These are phyloP conservation scores for Bolinopsis microptera DNA, from an alignment of 37 sponge, comb jelly and placozoan species.

Conservation along the genomic window DNA sequence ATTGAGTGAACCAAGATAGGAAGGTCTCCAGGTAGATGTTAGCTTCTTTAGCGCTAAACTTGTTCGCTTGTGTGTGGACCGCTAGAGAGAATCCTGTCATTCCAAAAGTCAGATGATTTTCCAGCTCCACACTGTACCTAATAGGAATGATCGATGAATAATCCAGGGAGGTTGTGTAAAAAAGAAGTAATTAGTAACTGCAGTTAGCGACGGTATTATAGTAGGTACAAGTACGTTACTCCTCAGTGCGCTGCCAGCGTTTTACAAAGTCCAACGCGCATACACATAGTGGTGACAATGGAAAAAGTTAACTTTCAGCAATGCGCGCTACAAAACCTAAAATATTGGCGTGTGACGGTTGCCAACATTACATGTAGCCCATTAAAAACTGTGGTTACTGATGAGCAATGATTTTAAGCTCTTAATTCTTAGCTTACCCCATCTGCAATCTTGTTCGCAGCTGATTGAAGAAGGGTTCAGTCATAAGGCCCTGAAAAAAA, in stretches of 20 bases:
- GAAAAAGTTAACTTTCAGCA: background rate
- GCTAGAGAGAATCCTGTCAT: constrained; percentile 77
- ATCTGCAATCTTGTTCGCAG: constrained; percentile 27
- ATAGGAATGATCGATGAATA: background rate
- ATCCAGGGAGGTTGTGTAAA: background rate
- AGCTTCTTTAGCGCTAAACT: constrained; percentile 39
- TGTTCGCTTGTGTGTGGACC: constrained; percentile 75
- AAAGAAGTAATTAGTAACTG: background rate
- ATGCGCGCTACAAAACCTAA: constrained; percentile 38
- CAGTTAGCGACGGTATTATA: no score
- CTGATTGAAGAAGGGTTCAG: constrained; percentile 31
- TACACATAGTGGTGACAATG: constrained; percentile 7
- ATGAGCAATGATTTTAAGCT: no score
- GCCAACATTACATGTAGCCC: no score
- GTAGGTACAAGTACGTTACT: no score
- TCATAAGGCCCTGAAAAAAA: constrained; percentile 15
- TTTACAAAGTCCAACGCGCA: background rate
- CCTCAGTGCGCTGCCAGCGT: background rate
- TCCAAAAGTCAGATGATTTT: constrained; percentile 70
- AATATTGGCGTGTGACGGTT: background rate
- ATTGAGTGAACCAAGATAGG: background rate
- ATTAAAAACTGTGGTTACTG: no score
- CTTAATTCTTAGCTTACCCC: background rate
- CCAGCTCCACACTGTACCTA: constrained; percentile 74
- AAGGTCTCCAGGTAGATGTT: constrained; percentile 26